Percentiles rank a stretch among this genome's conserved stretches.
These are phyloP conservation scores for Eptatretus atami DNA, from an alignment of 2,797 vertebrate species.

Conservation along the genomic window DNA sequence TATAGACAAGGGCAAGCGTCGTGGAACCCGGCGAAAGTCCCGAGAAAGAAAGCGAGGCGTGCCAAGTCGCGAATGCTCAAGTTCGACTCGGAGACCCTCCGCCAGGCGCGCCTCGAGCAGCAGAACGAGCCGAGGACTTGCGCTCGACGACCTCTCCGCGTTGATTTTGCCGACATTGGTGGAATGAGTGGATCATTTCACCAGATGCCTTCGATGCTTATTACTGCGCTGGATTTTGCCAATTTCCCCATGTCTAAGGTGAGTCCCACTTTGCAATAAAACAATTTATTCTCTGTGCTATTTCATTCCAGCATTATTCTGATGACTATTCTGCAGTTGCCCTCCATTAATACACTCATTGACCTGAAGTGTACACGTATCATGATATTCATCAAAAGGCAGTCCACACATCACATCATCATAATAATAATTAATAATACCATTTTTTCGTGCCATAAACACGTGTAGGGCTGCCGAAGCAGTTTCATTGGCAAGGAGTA, in stretches of 20 bases:
- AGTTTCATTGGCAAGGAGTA: too few relatives aligned
- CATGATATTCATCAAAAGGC: too few relatives aligned
- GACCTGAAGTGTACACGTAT: too few relatives aligned
- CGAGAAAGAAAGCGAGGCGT: slow-evolving; percentile 15
- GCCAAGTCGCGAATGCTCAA: slow-evolving; percentile 31
- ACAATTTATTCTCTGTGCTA: too few relatives aligned
- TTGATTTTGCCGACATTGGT: slow-evolving; percentile 73
- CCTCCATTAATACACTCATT: too few relatives aligned
- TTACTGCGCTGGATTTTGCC: slow-evolving; percentile 60
- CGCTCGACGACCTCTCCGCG: slow-evolving; percentile 51
- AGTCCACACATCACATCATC: too few relatives aligned
- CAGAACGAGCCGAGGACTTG: slow-evolving; percentile 60
- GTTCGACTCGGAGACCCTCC: slow-evolving; percentile 85
- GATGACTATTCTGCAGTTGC: too few relatives aligned
- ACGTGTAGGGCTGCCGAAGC: too few relatives aligned
- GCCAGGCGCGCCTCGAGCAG: slow-evolving; percentile 49
- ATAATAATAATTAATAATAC: too few relatives aligned
- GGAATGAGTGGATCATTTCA: slow-evolving; percentile 84
- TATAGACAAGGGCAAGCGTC: slow-evolving; percentile 11
- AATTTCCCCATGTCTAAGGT: slow-evolving; percentile 87
- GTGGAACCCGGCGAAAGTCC: slow-evolving; percentile 8
- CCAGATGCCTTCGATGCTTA: slow-evolving; percentile 80
- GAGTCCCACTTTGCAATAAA: slow-evolving; percentile 10
- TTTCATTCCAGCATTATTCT: too few relatives aligned
- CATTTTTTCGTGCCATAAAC: too few relatives aligned